Percentiles rank a stretch among this genome's conserved stretches.
Conservation (phyloP, 2,113 vertebrate species). For the Apeltes quadracus region DNA sequence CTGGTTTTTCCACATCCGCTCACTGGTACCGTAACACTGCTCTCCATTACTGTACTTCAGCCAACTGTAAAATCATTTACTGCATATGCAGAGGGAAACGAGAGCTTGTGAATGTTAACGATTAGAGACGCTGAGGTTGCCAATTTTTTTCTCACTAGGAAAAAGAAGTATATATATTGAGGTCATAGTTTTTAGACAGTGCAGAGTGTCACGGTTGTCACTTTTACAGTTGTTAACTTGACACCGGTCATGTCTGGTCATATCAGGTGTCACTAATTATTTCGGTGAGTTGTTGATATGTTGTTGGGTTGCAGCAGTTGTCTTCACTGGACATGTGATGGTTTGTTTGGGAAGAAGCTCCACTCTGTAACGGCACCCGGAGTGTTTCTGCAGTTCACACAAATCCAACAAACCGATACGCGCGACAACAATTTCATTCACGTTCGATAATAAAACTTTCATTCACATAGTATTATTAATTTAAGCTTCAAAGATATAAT, state of each 20-base stretch:
- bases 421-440: neutral
- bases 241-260: neutral
- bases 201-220: too few relatives aligned
- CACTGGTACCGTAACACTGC: neutral
- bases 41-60: neutral
- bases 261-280: neutral
- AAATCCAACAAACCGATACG: neutral
- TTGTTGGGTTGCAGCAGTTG: neutral
- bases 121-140: neutral
- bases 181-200: neutral
- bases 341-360: constrained; percentile 5
- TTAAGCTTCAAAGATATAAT: constrained; percentile 3
- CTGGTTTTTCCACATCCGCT: neutral
- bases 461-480: neutral
- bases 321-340: neutral
- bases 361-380: neutral
- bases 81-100: neutral
- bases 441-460: constrained; percentile 6
- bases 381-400: neutral
- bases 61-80: neutral
- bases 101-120: neutral
- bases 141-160: neutral
- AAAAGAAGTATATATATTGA: neutral
- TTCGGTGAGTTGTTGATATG: neutral
- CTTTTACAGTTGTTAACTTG: neutral